Evolutionary conservation across 2,113 vertebrate species (phyloP), one percentile per base, ranked within the genome.

Genomic region (Nanorana parkeri): DNA sequence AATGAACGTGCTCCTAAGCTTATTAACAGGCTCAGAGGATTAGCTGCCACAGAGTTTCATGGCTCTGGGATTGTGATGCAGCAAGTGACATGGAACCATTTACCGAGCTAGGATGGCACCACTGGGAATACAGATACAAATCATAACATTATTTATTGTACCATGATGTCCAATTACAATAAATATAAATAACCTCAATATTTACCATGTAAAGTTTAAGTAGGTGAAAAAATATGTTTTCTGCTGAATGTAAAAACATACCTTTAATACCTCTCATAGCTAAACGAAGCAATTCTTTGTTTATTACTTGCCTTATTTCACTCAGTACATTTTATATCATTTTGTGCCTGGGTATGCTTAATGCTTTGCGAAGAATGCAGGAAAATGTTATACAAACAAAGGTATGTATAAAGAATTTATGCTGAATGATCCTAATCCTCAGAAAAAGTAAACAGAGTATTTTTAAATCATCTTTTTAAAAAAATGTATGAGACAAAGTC

Each of bases 11-110:
- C 93, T 92, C 92, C 90, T 93, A 94, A 94, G 94, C 93, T 94
- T 95, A 94, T 94, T 94, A 95, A 91, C 90, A 87, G 92, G 93
- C 94, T 94, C 94, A 94, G 93, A 94, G 94, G 94, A 95, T 95
- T 95, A 95, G 91, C 93, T 90, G 92, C 92, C 89, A 91, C 92
- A 88, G 89, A 93, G 93, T 91, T 92, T 90, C 69, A 90, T 90
- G 91, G 91, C 92, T 91, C 91, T 91, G 90, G 91, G 90, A 94
- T 93, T 93, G 93, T 92, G 94, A 95, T 94, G 91, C 92, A 93
- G 87, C 85, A 91, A 93, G 90, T 92, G 93, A 94, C 93, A 95
- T 89, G 91, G 90, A 93, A 90, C 93, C 91, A 89, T 93, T 94
- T 91, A 90, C 91, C 78, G 87, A 89, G 88, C 23, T 4, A 85